Evolutionary conservation across 2,797 vertebrate genomes (phyloP).

Genomic region (Trachurus trachurus): DNA sequence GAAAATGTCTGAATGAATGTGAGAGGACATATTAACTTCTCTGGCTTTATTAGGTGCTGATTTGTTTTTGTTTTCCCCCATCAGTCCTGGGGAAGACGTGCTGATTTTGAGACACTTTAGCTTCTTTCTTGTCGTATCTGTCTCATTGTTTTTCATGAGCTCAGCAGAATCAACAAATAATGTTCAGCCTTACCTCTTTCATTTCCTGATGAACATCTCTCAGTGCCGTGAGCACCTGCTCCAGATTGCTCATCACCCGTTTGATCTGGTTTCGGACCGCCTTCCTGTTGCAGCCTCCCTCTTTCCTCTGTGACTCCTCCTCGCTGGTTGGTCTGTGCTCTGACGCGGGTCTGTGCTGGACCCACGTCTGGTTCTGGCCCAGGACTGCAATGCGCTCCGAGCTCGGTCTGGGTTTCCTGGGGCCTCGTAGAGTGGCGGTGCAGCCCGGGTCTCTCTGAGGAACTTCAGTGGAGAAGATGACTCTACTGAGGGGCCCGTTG

Average conservation of each 20-base stretch:
- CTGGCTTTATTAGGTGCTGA: background rate
- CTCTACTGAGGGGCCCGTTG: constrained; percentile 66
- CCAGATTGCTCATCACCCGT: constrained; percentile 85
- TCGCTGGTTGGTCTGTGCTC: constrained; percentile 27
- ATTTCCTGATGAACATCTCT: constrained; percentile 88
- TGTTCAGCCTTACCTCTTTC: constrained; percentile 83
- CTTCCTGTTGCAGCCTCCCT: constrained; percentile 64
- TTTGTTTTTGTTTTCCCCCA: constrained; percentile 10
- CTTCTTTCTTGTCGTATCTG: background rate
- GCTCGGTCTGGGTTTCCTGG: constrained; percentile 58
- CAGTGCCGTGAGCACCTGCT: constrained; percentile 84
- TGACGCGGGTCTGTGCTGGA: constrained; percentile 28
- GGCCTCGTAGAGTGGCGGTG: constrained; percentile 45
- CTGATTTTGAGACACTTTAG: background rate
- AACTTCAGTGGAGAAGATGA: constrained; percentile 80
- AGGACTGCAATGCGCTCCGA: constrained; percentile 31
- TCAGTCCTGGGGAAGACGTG: constrained; percentile 9
- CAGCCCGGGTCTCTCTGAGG: constrained; percentile 58
- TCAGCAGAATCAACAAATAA: constrained; percentile 11
- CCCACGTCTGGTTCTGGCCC: constrained; percentile 62
- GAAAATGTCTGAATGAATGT: constrained; percentile 37
- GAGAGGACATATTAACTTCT: constrained; percentile 35
- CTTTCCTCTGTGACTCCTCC: constrained; percentile 43
- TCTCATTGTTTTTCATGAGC: background rate
- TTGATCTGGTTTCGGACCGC: constrained; percentile 85